Evolutionary conservation across 2,888 invertebrate species (phyloP), one percentile per base, ranked within the genome.

Genomic region (Lucinisca nassula): DNA sequence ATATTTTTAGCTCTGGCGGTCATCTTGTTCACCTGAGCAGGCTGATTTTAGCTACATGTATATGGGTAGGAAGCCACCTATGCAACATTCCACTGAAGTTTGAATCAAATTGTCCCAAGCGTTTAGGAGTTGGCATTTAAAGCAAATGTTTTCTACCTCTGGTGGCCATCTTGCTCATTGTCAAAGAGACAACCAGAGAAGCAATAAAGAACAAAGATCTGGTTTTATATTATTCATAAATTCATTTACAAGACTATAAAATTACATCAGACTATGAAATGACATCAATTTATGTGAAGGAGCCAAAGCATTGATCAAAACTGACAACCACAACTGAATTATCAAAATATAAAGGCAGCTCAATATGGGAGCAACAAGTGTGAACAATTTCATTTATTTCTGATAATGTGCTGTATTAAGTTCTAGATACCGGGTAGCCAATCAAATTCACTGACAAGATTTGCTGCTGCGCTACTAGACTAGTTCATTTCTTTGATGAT

Each of bases 321-420:
- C 27, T 30, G 30, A 30, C 61, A 61, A 30, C 61, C 24, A 17
- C 61, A 61, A 61, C 27, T 21, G 27, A 61, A 61, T 61, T 61
- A 61, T 30, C 61, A 61, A 61, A n/a, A 61, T 61, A 61, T 61
- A 61, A 24, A 61, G 61, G 30, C 24, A 61, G 6, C 61, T 30
- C 27, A 61, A 61, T 61, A 61, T 61, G 61, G 21, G 30, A 4
- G 27, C 61, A 61, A 30, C 27, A 61, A 61, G 27, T 30, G 30
- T 61, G 61, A 61, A 61, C 61, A 27, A 61, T 61, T 61, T 61
- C 61, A 61, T 61, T 61, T 61, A 61, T 61, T 61, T 61, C 55
- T 55, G 55, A 55, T 55, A 55, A 55, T 55, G 21, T n/a, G n/a
- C n/a, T n/a, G n/a, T 55, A n/a, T 55, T n/a, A 55, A 55, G 21